Percentiles rank a stretch among this genome's conserved stretches.
Conservation (phyloP, 2,888 invertebrate species). For the Ctena decussata region DNA sequence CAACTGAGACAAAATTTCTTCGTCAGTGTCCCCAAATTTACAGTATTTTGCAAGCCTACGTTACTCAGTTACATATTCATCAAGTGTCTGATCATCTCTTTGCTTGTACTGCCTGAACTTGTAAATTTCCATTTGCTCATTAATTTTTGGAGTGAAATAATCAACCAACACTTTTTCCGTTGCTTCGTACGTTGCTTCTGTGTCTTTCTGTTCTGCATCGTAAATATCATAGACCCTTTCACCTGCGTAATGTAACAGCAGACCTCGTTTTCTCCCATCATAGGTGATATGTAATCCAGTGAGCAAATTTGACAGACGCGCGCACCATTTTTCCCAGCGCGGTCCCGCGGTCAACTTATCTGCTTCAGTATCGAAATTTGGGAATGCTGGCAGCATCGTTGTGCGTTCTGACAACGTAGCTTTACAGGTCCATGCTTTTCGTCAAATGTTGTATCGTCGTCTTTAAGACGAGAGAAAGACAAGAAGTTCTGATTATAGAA, state of each 20-base stretch:
- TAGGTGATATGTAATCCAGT: conserved; percentile 35
- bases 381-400: conserved; percentile 33
- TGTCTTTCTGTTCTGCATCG: conserved; percentile 39
- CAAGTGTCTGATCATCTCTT: conserved; percentile 45
- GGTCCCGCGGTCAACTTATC: conserved; percentile 52
- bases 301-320: conserved; percentile 40
- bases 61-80: conserved; percentile 66
- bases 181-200: conserved; percentile 22
- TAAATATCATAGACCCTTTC: conserved; percentile 61
- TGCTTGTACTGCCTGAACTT: conserved; percentile 58
- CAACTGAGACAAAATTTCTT: conserved; percentile 57
- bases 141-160: conserved; percentile 57
- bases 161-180: conserved; percentile 37
- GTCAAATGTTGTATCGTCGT: conserved; percentile 26
- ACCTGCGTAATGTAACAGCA: conserved; percentile 58
- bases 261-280: conserved; percentile 45
- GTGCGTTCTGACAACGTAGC: neutral
- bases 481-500: too few species aligned
- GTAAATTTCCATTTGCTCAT: conserved; percentile 61
- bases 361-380: conserved; percentile 39
- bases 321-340: conserved; percentile 49
- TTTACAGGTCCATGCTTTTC: conserved; percentile 20
- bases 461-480: neutral
- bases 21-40: conserved; percentile 44
- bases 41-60: conserved; percentile 54